Base-by-base conservation (phyloP, 2,797 vertebrate genomes). In the Acomys russatus region DNA sequence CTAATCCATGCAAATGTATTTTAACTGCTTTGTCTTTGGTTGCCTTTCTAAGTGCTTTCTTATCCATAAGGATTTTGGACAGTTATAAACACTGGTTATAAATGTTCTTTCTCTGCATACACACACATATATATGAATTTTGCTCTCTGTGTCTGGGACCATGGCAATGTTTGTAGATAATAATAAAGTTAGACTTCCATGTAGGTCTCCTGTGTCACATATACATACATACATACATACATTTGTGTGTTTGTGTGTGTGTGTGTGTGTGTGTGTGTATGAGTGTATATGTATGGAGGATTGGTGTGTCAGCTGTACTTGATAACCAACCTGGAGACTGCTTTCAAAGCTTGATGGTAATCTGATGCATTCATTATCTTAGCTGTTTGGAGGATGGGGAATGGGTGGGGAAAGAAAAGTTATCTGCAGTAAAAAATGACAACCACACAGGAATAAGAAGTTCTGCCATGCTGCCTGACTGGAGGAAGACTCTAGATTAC, bases 131-230 rank as follows among this genome's bases (percentile, higher is more conserved):
- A 14, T 20, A 63, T 63, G 18, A 38, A 59, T 15, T 30, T 30
- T 17, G 28, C 28, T 88, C 80, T 88, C 11, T 59, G 0, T 56
- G 79, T 77, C 15, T 61, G 1, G 23, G 4, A 2, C 25, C 18
- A 68, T 18, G 30, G 9, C 95, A 88, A 73, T 90, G 0, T 88
- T 2, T 92, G 28, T 30, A 68, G 76, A 54, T 90, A 33, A 54
- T 90, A 33, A 74, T 89, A 73, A 22, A 93, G 56, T 91, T 2
- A 87, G 66, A 59, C 23, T 93, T 90, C 93, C 59, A 54, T 35
- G 9, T 8, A 92, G 0, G 63, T 44, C 12, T 90, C 15, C 11
- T 59, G 1, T 76, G 94, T 79, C n/a, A n/a, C 63, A 61, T 86
- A 17, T 44, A 44, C 44, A 3, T 44, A 44, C 44, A 44, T 44